These are phyloP conservation scores for Epinephelus fuscoguttatus DNA, from an alignment of 2,113 vertebrate genomes.

Conservation along the genomic window DNA sequence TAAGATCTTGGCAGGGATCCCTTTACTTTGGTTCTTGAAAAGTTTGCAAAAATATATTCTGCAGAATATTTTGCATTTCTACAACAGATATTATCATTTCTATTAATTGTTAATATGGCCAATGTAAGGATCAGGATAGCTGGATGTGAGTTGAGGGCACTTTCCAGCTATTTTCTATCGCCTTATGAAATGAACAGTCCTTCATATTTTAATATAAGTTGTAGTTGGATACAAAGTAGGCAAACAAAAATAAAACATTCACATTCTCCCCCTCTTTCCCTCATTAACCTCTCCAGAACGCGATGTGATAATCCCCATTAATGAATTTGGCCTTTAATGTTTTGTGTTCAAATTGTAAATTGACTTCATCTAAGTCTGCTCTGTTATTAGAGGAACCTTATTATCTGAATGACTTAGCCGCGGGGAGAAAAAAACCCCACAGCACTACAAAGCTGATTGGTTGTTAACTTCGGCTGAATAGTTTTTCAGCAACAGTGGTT, in stretches of 20 bases:
- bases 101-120: not conserved
- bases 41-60: not conserved
- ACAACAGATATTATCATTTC: not conserved
- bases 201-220: not conserved
- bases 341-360: constrained; percentile 64
- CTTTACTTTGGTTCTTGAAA: not conserved
- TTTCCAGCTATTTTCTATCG: constrained; percentile 2
- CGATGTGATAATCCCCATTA: constrained; percentile 60
- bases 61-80: not conserved
- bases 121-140: not conserved
- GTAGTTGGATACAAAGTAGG: constrained; percentile 2
- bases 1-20: not conserved
- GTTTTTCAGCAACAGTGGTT: constrained; percentile 46
- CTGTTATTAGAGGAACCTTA: constrained; percentile 56
- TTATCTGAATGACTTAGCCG: constrained; percentile 57
- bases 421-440: constrained; percentile 2
- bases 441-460: constrained; percentile 29
- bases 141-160: not conserved
- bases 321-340: constrained; percentile 67
- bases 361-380: constrained; percentile 52
- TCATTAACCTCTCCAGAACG: constrained; percentile 59
- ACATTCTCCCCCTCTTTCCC: constrained; percentile 11
- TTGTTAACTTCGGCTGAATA: constrained; percentile 43
- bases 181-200: not conserved
- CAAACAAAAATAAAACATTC: constrained; percentile 38